These are phyloP conservation scores for Hippocampus comes DNA, from an alignment of 2,113 vertebrate genomes.

Conservation along the genomic window DNA sequence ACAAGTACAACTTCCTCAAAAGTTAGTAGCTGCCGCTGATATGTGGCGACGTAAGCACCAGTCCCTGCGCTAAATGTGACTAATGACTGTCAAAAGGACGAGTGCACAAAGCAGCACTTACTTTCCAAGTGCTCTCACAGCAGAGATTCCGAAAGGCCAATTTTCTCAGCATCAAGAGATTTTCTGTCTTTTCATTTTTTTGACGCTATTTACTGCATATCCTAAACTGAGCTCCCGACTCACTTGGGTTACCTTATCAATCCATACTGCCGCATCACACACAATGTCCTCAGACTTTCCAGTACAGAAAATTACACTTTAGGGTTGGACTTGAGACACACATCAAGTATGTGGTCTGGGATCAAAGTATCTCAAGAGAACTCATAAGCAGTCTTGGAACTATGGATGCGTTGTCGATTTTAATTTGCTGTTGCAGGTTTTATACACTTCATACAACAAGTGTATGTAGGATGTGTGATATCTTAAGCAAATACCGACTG, in stretches of 20 bases:
- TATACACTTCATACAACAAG: not conserved
- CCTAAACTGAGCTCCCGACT: not conserved
- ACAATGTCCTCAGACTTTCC: not conserved
- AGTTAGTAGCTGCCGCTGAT: no score
- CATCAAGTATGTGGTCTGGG: not conserved
- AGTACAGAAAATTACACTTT: not conserved
- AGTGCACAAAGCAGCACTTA: not conserved
- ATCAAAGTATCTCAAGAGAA: not conserved
- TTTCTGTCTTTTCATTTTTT: not conserved
- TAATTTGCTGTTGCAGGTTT: not conserved
- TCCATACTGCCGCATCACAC: not conserved
- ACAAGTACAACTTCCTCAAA: no score
- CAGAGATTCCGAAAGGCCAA: not conserved
- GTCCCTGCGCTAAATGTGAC: no score
- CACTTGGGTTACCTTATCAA: not conserved
- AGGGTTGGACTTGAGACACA: not conserved
- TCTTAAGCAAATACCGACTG: constrained; percentile 26
- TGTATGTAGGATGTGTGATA: not conserved
- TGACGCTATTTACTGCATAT: not conserved
- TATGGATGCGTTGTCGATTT: not conserved
- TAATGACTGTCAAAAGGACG: not conserved
- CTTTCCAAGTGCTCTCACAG: not conserved
- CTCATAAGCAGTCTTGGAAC: not conserved
- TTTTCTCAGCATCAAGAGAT: not conserved
- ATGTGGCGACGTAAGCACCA: no score